phyloP scores from a whole-genome alignment of 1,140 invertebrate genomes.

The Aphis gossypii region DNA sequence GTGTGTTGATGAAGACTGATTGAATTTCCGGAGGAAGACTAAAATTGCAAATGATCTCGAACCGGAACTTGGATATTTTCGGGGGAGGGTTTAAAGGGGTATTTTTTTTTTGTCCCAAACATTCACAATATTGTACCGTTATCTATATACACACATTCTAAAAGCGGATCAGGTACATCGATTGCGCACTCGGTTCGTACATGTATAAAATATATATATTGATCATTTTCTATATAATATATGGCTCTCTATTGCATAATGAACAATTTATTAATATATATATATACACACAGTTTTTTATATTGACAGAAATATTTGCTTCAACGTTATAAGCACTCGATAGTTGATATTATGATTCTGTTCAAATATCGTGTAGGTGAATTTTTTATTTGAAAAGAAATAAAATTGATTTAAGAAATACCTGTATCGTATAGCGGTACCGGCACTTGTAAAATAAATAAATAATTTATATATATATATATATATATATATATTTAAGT shows the following conservation, averaged over 20 bases:
- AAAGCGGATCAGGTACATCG: not conserved
- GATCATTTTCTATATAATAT: not conserved
- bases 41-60: conserved; percentile 29
- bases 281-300: not conserved
- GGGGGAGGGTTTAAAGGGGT: not conserved
- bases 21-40: conserved; percentile 42
- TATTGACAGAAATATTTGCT: conserved; percentile 5
- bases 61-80: conserved; percentile 28
- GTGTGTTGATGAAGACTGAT: not conserved
- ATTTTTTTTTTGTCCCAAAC: not conserved
- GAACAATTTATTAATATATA: not conserved
- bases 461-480: not conserved
- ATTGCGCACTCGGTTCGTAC: not conserved
- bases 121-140: not conserved
- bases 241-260: not conserved
- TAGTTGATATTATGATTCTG: not conserved
- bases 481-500: not conserved
- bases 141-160: not conserved
- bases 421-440: conserved; percentile 5
- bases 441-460: not conserved
- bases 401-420: conserved; percentile 15
- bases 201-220: not conserved
- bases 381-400: conserved; percentile 14
- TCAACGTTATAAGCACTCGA: not conserved
- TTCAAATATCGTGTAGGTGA: not conserved